Evolutionary conservation across 1,140 invertebrate genomes (phyloP), one percentile per base, ranked within the genome.

Genomic region (Hestina assimilis): DNA sequence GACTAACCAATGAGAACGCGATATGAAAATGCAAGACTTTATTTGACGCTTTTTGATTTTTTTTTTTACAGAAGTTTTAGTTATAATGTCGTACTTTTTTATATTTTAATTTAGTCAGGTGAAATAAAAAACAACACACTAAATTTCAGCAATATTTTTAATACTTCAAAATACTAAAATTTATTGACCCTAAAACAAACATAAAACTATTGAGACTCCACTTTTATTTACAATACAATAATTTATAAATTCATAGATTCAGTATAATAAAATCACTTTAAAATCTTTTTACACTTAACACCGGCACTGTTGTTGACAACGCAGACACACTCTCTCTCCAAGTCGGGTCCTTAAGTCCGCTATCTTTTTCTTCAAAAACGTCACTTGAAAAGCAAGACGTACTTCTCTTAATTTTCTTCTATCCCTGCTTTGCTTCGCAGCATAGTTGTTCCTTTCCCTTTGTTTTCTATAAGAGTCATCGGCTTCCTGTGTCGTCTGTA

Each of bases 341-440:
- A 69, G 26, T 1, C 42, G 14, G 8, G 51, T 38, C 14, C 42
- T 65, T 24, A 65, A 23, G n/a, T 69, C 59, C 8, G 52, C 55
- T 4, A 69, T 42, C 33, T 65, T 61, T 26, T 61, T 64, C 29
- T 61, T 61, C 4, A 99, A 88, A 60, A 94, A 97, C 0, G 94
- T 93, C 0, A 96, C 95, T 47, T 96, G 88, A 23, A 98, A 94
- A 0, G 97, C 96, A 11, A 98, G 95, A 73, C 97, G 95, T 54
- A 98, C 95, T 78, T 99, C 97, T 75, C 98, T 97, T 8, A 93
- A 92, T 66, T 96, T 91, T 48, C 98, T 90, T 0, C 95, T 93
- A 69, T 99, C 97, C 28, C 98, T 90, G 0, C 96, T 98, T 50
- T 96, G 91, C 82, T 99, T 99, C 0, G 98, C 98, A 0, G 98